These are phyloP conservation scores for Sebastes minor DNA, from an alignment of 2,797 vertebrate species.

Conservation along the genomic window DNA sequence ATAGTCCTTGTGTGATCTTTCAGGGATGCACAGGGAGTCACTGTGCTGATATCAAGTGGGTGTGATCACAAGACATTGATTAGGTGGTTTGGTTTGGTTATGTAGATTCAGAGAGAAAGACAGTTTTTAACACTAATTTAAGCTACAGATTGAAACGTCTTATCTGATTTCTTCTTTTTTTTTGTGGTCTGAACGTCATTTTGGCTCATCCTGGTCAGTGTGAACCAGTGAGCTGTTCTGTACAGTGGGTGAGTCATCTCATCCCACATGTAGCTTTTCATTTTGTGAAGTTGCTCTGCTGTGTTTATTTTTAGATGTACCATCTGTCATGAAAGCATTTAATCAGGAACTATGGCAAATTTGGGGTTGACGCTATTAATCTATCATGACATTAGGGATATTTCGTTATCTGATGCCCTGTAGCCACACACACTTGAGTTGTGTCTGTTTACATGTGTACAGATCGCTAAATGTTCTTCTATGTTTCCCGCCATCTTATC, in stretches of 20 bases:
- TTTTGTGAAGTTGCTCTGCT: slow-evolving; percentile 53
- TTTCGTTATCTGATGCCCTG: slow-evolving; percentile 5
- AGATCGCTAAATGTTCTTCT: neutral
- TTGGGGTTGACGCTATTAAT: slow-evolving; percentile 10
- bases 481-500: slow-evolving; percentile 43
- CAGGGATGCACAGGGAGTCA: neutral
- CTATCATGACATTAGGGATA: slow-evolving; percentile 2
- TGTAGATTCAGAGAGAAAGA: neutral
- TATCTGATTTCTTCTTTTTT: neutral
- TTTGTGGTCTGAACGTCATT: neutral
- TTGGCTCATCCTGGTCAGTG: slow-evolving; percentile 7
- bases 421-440: neutral
- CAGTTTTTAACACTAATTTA: neutral
- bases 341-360: slow-evolving; percentile 25
- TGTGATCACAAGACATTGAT: neutral
- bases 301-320: slow-evolving; percentile 65
- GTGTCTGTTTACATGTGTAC: slow-evolving; percentile 2
- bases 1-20: neutral
- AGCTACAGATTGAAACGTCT: neutral
- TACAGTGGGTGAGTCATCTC: slow-evolving; percentile 64
- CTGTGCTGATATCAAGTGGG: neutral
- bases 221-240: slow-evolving; percentile 43
- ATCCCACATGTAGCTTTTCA: slow-evolving; percentile 68
- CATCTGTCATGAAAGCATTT: slow-evolving; percentile 57
- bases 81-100: neutral